A percentile compares a stretch with the other conserved stretches of the same genome.
Evolutionary conservation across 2,113 vertebrate genomes (phyloP).

Genomic region (Etheostoma spectabile): DNA sequence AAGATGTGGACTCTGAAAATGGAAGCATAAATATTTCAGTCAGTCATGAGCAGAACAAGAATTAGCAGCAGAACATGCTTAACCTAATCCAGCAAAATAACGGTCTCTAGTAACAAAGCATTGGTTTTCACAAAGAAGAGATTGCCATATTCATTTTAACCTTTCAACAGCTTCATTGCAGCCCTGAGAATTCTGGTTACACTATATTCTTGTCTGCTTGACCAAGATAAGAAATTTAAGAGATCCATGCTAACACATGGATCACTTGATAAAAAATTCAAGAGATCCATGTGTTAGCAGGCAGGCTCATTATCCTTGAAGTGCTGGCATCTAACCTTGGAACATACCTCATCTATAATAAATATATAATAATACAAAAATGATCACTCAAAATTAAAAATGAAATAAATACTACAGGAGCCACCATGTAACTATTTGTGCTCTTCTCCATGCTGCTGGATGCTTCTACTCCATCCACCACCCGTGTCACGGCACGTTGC

Average conservation of each 20-base stretch:
- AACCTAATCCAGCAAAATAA: background rate
- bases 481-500: too few species aligned
- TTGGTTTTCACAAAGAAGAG: constrained; percentile 15
- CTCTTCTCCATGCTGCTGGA: background rate
- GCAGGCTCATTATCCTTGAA: background rate
- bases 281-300: constrained; percentile 7
- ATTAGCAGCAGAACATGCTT: background rate
- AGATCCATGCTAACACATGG: too few species aligned
- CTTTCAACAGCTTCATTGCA: background rate
- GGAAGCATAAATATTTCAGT: constrained; percentile 43
- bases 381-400: background rate
- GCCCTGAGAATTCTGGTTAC: background rate
- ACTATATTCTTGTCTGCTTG: background rate
- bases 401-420: background rate
- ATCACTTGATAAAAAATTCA: constrained; percentile 24
- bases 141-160: background rate
- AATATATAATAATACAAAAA: background rate
- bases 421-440: background rate
- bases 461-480: too few species aligned
- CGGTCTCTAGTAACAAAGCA: constrained; percentile 21
- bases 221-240: constrained; percentile 11
- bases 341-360: constrained; percentile 17
- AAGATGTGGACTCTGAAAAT: constrained; percentile 88
- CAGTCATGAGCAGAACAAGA: constrained; percentile 23
- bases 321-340: constrained; percentile 1